phyloP scores from a whole-genome alignment of 1,140 invertebrate genomes.

The Acromyrmex echinatior region DNA sequence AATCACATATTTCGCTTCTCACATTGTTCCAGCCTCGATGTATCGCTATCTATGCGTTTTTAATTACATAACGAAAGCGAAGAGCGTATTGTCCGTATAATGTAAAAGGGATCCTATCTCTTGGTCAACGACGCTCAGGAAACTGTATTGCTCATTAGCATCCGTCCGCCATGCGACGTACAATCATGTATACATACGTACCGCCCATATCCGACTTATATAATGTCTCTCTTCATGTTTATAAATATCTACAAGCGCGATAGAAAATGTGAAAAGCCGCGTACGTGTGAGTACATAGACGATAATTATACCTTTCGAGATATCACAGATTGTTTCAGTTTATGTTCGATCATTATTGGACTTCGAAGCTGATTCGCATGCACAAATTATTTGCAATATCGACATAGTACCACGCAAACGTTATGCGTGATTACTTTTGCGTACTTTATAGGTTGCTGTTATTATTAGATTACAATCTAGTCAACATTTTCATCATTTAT shows the following conservation, averaged over 20 bases:
- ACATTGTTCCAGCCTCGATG: not conserved
- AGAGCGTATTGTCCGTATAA: not conserved
- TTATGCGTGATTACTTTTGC: not conserved
- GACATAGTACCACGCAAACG: not conserved
- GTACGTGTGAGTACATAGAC: not conserved
- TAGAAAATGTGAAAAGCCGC: constrained; percentile 42
- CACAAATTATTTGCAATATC: constrained; percentile 5
- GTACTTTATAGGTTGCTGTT: not conserved
- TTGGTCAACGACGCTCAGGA: constrained; percentile 43
- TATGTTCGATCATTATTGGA: constrained; percentile 21
- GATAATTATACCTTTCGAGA: constrained; percentile 36
- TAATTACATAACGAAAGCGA: constrained; percentile 45
- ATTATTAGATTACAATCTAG: not conserved
- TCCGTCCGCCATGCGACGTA: constrained; percentile 34
- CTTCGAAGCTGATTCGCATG: not conserved
- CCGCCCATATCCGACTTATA: constrained; percentile 48
- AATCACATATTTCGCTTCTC: not conserved
- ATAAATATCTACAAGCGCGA: constrained; percentile 42
- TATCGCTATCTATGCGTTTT: not conserved
- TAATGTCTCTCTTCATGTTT: constrained; percentile 56
- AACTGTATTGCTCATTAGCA: constrained; percentile 52
- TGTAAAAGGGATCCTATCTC: constrained; percentile 13
- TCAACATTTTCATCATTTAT: not conserved
- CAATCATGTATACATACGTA: constrained; percentile 7
- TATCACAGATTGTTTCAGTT: constrained; percentile 16